phyloP scores from a whole-genome alignment of 2,888 invertebrate species.

The Digitonthophagus gazella region DNA sequence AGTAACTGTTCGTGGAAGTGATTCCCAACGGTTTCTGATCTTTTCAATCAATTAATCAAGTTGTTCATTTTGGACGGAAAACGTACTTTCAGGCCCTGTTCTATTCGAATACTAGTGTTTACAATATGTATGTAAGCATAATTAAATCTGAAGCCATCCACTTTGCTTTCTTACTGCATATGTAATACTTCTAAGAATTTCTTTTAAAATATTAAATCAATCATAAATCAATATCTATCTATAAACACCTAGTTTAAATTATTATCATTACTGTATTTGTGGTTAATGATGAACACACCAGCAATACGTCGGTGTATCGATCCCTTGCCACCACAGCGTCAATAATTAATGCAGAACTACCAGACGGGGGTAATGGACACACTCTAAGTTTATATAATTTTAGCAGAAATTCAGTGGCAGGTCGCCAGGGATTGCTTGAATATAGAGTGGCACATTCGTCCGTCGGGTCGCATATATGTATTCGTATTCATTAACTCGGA shows the following conservation, averaged over 20 bases:
- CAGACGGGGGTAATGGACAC: neutral
- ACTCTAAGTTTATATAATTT: slow-evolving; percentile 10
- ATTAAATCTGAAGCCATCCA: no score
- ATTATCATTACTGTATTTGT: neutral
- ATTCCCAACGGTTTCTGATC: no score
- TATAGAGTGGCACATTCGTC: slow-evolving; percentile 13
- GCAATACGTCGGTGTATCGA: neutral
- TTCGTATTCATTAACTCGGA: slow-evolving; percentile 11
- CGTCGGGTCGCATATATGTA: slow-evolving; percentile 13
- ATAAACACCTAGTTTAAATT: neutral
- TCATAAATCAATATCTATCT: no score
- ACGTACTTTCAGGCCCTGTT: no score
- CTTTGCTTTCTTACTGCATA: no score
- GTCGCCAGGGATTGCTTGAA: slow-evolving; percentile 13
- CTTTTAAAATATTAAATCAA: no score
- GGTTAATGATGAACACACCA: neutral
- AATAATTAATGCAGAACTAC: neutral
- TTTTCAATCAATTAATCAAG: no score
- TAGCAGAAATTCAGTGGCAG: slow-evolving; percentile 15
- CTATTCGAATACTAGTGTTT: no score
- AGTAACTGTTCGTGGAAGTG: no score
- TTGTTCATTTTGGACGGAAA: no score
- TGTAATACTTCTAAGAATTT: no score
- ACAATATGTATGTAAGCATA: no score
- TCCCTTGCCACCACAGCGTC: neutral